Conservation (phyloP, 92 coral and sea anemone species). For the Plumapathes pennacea region DNA sequence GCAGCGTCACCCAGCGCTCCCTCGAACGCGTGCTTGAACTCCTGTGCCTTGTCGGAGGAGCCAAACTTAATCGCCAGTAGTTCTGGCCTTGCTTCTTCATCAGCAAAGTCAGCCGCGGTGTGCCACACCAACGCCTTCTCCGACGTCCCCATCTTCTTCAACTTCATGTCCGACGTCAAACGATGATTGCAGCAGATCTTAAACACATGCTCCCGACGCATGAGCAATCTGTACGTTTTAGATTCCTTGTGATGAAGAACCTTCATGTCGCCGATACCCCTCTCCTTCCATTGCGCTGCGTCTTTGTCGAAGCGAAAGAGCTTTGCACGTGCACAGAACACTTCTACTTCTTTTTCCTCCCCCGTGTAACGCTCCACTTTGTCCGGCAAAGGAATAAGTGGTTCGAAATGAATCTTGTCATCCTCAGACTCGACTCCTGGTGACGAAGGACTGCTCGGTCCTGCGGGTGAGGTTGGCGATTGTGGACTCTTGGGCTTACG, state of each 20-base stretch:
- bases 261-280: conserved; percentile 93
- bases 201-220: conserved; percentile 92
- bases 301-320: conserved; percentile 74
- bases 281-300: conserved; percentile 90
- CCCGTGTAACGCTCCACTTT: conserved; percentile 75
- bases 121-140: conserved; percentile 91
- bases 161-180: conserved; percentile 77
- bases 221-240: conserved; percentile 65
- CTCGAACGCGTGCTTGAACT: conserved; percentile 67
- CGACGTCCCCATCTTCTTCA: conserved; percentile 73
- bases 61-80: conserved; percentile 83
- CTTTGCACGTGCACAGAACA: conserved; percentile 85
- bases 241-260: conserved; percentile 59
- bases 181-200: conserved; percentile 93
- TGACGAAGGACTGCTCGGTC: conserved; percentile 56
- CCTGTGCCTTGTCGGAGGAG: conserved; percentile 59
- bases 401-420: conserved; percentile 88
- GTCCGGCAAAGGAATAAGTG: conserved; percentile 87
- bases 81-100: conserved; percentile 68
- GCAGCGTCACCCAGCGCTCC: conserved; percentile 25
- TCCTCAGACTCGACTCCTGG: conserved; percentile 66
- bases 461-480: conserved; percentile 35
- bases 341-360: conserved; percentile 74
- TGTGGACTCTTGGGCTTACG: conserved; percentile 21
- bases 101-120: conserved; percentile 86